phyloP scores from a whole-genome alignment of 2,797 vertebrate genomes.

The Coluber constrictor region DNA sequence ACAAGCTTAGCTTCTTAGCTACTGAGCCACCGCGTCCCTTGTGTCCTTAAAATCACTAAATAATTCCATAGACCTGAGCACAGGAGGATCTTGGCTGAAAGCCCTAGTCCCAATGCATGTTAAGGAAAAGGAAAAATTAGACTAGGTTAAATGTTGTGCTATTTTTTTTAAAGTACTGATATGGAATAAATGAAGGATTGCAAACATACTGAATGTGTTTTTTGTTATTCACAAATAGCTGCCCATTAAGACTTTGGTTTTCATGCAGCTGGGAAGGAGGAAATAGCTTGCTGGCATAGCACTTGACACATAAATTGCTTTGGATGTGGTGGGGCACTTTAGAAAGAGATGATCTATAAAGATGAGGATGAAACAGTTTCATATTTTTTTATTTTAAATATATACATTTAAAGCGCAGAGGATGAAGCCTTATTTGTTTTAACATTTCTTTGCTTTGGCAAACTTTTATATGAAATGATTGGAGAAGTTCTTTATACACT shows the following conservation, averaged over 20 bases:
- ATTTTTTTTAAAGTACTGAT: neutral
- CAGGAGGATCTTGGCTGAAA: neutral
- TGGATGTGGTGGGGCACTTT: neutral
- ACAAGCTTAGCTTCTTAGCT: no score
- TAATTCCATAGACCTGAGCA: neutral
- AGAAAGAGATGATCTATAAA: neutral
- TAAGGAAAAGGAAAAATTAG: neutral
- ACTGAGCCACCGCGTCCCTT: no score
- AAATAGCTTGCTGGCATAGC: neutral
- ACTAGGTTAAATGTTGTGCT: neutral
- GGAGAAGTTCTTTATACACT: neutral
- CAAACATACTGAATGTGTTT: neutral
- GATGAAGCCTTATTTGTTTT: neutral
- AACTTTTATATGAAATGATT: neutral
- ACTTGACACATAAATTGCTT: neutral
- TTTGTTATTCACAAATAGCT: neutral
- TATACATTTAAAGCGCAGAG: neutral
- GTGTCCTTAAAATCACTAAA: neutral
- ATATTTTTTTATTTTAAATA: neutral
- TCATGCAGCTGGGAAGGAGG: neutral
- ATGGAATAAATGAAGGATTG: neutral
- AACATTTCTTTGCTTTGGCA: neutral
- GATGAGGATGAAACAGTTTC: no score
- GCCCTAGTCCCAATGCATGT: neutral
- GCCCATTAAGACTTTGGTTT: neutral